phyloP scores from a whole-genome alignment of 2,888 invertebrate genomes.

The Trachelus tabidus region DNA sequence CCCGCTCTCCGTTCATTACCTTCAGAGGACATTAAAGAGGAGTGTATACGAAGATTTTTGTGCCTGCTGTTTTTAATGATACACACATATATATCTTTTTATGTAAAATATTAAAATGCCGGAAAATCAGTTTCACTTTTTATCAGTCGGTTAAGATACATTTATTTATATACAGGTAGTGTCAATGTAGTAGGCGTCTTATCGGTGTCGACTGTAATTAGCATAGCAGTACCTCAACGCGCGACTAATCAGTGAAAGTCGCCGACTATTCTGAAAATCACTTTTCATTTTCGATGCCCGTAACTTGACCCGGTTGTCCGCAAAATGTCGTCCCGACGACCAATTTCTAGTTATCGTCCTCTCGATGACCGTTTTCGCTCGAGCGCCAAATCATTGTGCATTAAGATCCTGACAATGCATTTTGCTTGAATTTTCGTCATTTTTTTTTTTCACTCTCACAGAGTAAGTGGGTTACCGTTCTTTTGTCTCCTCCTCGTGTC shows the following conservation, averaged over 20 bases:
- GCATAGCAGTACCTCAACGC: constrained; percentile 13
- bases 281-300: neutral
- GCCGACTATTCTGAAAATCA: constrained; percentile 10
- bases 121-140: neutral
- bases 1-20: neutral
- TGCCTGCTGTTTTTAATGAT: neutral
- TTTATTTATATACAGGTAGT: neutral
- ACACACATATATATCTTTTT: neutral
- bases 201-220: neutral
- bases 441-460: constrained; percentile 3
- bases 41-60: neutral
- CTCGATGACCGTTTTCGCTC: neutral
- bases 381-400: neutral
- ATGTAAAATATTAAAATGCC: neutral
- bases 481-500: constrained; percentile 34
- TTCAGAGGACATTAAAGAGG: neutral
- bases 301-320: neutral
- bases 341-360: neutral
- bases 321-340: neutral
- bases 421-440: neutral
- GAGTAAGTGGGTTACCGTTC: constrained; percentile 43
- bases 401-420: neutral
- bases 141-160: neutral
- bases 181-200: neutral
- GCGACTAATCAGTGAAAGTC: constrained; percentile 51